Percentiles rank a stretch among this genome's conserved stretches.
Conservation (phyloP, 2,113 vertebrate genomes). For the Microcebus lehilahytsara region DNA sequence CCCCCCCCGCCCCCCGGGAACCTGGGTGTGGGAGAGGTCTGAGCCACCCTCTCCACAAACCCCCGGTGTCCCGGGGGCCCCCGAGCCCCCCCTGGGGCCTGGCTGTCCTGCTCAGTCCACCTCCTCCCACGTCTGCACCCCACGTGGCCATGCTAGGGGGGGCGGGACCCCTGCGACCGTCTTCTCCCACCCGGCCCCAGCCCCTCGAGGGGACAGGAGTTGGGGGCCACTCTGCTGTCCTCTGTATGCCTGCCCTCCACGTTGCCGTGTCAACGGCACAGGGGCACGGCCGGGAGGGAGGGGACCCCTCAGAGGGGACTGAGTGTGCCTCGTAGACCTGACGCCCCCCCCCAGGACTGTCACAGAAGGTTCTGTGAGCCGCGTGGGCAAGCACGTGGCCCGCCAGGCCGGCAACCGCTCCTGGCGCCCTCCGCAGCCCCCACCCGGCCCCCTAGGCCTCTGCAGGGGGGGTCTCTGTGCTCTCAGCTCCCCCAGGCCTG, state of each 20-base stretch:
- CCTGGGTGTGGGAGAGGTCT: neutral
- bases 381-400: neutral
- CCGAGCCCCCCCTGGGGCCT: too few relatives aligned
- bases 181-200: neutral
- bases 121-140: too few relatives aligned
- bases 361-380: conserved; percentile 55
- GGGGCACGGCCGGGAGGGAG: neutral
- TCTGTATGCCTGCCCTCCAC: conserved; percentile 13
- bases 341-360: neutral
- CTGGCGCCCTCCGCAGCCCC: neutral
- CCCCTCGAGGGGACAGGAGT: neutral
- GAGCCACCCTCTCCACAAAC: neutral
- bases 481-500: neutral
- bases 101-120: neutral
- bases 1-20: neutral
- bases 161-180: neutral
- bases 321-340: neutral
- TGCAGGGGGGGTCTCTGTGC: neutral
- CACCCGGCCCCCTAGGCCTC: neutral
- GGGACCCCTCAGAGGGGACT: conserved; percentile 41
- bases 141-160: neutral
- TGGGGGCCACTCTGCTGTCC: neutral
- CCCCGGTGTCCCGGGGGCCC: neutral
- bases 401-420: neutral
- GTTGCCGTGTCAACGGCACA: neutral